Percentiles rank a stretch among this genome's conserved stretches.
These are phyloP conservation scores for Tragelaphus eurycerus DNA, from an alignment of 2,797 vertebrate species.

Conservation along the genomic window DNA sequence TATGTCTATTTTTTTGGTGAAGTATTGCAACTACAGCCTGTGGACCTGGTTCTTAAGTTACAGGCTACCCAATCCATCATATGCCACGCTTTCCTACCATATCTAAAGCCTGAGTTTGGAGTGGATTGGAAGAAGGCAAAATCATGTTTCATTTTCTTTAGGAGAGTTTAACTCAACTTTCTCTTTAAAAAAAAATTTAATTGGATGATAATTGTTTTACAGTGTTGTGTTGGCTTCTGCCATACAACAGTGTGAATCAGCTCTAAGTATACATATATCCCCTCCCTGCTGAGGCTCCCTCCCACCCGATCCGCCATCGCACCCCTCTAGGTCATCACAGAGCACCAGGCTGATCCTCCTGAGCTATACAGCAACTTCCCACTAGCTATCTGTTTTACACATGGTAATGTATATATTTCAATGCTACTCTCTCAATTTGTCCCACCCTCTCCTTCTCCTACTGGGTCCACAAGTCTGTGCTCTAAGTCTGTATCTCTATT, in stretches of 20 bases:
- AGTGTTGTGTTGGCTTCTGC: not conserved
- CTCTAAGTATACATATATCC: not conserved
- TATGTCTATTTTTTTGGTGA: not conserved
- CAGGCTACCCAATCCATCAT: not conserved
- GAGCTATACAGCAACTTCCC: not conserved
- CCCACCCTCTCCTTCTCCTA: not conserved
- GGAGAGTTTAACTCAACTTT: not conserved
- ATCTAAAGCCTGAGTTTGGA: not conserved
- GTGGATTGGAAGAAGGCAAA: not conserved
- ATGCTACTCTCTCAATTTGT: not conserved
- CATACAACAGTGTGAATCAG: not conserved
- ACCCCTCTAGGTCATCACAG: not conserved
- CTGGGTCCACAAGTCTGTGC: not conserved
- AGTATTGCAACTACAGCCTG: not conserved
- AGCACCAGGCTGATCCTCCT: not conserved
- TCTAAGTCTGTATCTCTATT: not conserved
- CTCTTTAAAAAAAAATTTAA: not conserved
- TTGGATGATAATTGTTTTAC: not conserved
- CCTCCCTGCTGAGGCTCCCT: not conserved
- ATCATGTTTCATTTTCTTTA: not conserved
- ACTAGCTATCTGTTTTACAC: not conserved
- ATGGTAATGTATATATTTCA: not conserved
- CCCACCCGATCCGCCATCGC: rapidly evolving
- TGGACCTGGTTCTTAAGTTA: not conserved
- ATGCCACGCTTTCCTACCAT: not conserved